Percentiles rank a stretch among this genome's conserved stretches.
These are phyloP conservation scores for Temnothorax longispinosus DNA, from an alignment of 1,140 invertebrate genomes.

Conservation along the genomic window DNA sequence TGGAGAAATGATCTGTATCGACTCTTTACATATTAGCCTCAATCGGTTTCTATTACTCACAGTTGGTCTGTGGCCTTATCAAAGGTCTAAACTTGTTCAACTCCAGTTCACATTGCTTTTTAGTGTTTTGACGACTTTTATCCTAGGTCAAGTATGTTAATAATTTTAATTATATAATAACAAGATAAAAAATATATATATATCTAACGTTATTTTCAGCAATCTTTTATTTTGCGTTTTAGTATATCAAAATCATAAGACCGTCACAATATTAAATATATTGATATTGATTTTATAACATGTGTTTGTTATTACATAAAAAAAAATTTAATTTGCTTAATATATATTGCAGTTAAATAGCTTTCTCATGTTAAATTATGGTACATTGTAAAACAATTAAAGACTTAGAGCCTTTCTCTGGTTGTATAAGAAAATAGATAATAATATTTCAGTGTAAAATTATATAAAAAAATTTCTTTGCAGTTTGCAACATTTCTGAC, in stretches of 20 bases:
- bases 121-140: not conserved
- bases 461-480: not conserved
- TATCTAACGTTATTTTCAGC: not conserved
- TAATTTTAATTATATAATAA: not conserved
- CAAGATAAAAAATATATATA: no score
- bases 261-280: not conserved
- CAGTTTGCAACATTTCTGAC: not conserved
- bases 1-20: not conserved
- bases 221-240: not conserved
- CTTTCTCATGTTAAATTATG: no score
- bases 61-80: slow-evolving; percentile 1
- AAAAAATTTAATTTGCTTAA: not conserved
- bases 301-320: not conserved
- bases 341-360: no score
- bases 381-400: not conserved
- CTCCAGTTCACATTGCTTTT: not conserved
- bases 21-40: not conserved
- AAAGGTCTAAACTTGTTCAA: not conserved
- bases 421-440: not conserved
- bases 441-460: not conserved
- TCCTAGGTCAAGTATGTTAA: not conserved
- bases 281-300: not conserved
- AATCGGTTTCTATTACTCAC: not conserved
- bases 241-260: not conserved
- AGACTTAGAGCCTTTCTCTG: not conserved